Evolutionary conservation across 2,113 vertebrate species (phyloP), one percentile per base, ranked within the genome.

Genomic region (Leptocoma aspasia): DNA sequence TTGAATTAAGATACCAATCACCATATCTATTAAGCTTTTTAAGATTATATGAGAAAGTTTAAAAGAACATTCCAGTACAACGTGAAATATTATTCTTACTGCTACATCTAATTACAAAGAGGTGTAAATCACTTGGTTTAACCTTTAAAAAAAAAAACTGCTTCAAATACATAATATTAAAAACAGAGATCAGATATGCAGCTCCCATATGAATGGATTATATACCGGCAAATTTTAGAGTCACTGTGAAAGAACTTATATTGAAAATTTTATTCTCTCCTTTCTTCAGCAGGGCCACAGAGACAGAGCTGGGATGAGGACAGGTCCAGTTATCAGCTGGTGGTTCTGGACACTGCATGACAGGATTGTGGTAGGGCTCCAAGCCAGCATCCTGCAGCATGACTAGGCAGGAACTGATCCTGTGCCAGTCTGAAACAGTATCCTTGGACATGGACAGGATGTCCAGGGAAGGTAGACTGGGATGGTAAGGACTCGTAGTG

Each of bases 1-100:
- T 81, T 92, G 93, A 92, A 93, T 94, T 93, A 86, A 87, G 93
- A 91, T 93, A 91, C 73, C 66, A 92, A 80, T 96, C 94, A 83
- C 59, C 26, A 13, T 56, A 87, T 59, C 69, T 84, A 92, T 94
- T 95, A 95, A 79, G 57, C 37, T 94, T 86, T 80, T 88, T 89
- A 47, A 90, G 73, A 92, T 94, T 94, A 94, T 72, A 79, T 94
- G 72, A 82, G 65, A 86, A 95, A 84, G 24, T 89, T 89, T 83
- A 94, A 90, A 89, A 85, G 69, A 90, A 95, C 15, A 76, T 87
- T 93, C 47, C 72, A 82, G 31, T 59, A 50, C 72, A 87, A 87
- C 54, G n/a, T 82, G 71, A 91, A 94, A 87, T 81, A 71, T 91
- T 89, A 76, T 92, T 95, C 87, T 86, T 95, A 82, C 56, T 94